Conservation (phyloP, 2,113 vertebrate species). For the Saguinus midas region DNA sequence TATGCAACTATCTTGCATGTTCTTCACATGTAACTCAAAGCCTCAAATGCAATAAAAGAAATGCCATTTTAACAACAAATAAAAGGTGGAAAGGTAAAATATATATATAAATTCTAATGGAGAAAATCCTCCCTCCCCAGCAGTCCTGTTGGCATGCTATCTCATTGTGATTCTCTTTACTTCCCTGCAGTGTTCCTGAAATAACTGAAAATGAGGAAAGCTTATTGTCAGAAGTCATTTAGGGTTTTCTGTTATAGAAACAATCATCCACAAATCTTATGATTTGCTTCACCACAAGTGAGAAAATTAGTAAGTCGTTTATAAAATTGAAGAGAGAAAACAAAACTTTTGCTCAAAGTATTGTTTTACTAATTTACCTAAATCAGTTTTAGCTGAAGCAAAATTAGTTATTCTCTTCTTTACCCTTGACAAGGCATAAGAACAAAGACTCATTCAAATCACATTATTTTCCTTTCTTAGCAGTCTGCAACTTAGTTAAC, state of each 20-base stretch:
- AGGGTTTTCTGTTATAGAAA: neutral
- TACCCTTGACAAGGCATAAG: neutral
- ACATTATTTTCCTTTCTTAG: neutral
- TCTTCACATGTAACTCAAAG: no score
- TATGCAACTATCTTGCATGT: no score
- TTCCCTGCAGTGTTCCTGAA: neutral
- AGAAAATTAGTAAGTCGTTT: neutral
- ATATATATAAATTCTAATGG: neutral
- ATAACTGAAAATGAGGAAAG: neutral
- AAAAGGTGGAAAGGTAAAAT: no score
- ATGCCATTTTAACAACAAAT: no score
- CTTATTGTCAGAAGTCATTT: neutral
- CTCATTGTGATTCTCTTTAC: neutral
- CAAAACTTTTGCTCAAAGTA: neutral
- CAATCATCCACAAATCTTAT: neutral
- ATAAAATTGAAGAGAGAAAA: neutral
- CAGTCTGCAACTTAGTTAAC: neutral
- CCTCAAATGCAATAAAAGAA: no score
- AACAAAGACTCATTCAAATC: conserved; percentile 35
- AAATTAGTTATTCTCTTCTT: neutral
- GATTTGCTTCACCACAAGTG: neutral
- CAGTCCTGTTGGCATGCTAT: neutral
- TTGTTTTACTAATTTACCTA: neutral
- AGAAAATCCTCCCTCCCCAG: neutral
- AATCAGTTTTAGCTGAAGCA: neutral